A percentile compares a stretch with the other conserved stretches of the same genome.
These are phyloP conservation scores for Vultur gryphus DNA, from an alignment of 2,797 vertebrate species.

Conservation along the genomic window DNA sequence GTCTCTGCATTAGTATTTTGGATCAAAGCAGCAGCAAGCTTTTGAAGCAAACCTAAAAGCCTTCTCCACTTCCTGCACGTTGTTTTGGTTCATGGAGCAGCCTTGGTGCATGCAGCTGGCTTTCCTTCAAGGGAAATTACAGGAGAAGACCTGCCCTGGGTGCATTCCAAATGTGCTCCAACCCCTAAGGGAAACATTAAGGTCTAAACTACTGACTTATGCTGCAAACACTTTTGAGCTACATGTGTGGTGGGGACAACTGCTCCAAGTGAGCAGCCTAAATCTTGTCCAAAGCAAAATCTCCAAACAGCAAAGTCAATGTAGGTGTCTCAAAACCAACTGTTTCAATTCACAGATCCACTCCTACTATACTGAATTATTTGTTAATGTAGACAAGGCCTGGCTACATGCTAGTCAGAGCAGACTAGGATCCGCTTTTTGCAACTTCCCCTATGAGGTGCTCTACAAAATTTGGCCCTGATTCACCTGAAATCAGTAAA, in stretches of 20 bases:
- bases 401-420: neutral
- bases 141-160: neutral
- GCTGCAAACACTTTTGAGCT: neutral
- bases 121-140: neutral
- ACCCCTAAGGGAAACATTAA: neutral
- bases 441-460: neutral
- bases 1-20: neutral
- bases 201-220: neutral
- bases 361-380: neutral
- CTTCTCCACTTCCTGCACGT: neutral
- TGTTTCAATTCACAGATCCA: neutral
- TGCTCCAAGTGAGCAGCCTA: neutral
- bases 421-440: neutral
- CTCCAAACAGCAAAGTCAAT: neutral
- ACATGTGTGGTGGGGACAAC: fast-evolving
- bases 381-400: neutral
- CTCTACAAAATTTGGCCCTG: neutral
- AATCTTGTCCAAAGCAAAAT: neutral
- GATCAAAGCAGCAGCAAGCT: neutral
- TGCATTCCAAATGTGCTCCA: neutral
- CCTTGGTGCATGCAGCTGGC: neutral
- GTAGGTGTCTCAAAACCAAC: neutral
- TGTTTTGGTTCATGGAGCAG: neutral
- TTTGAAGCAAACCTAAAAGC: neutral
- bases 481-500: neutral